phyloP scores from a whole-genome alignment of 2,113 vertebrate genomes.

The Forbesichthys agassizii region DNA sequence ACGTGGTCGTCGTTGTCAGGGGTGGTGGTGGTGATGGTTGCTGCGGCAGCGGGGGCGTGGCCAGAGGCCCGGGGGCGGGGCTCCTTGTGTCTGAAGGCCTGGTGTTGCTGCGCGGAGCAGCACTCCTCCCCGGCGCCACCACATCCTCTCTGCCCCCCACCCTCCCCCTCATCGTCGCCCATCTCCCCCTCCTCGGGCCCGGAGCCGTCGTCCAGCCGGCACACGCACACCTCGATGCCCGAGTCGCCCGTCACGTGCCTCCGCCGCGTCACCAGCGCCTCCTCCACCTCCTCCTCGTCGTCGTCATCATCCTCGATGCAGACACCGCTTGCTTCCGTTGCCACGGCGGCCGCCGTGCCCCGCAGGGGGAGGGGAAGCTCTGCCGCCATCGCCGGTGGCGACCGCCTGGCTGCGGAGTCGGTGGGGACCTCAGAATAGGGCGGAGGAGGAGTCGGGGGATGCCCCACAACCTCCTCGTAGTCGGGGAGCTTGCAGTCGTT shows the following conservation, averaged over 20 bases:
- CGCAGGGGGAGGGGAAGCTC: conserved; percentile 15
- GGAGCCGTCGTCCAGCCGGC: conserved; percentile 74
- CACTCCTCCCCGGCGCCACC: conserved; percentile 59
- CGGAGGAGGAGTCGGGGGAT: conserved; percentile 81
- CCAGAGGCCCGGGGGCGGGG: conserved; percentile 42
- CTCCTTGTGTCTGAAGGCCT: conserved; percentile 63
- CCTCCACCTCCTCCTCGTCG: conserved; percentile 61
- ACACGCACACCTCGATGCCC: conserved; percentile 82
- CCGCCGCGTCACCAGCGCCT: conserved; percentile 73
- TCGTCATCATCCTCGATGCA: conserved; percentile 21
- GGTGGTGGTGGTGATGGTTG: conserved; percentile 32
- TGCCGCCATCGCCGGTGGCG: conserved; percentile 22
- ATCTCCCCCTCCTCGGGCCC: conserved; percentile 71
- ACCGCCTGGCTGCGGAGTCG: conserved; percentile 40
- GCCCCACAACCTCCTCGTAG: conserved; percentile 82
- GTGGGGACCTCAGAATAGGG: conserved; percentile 78
- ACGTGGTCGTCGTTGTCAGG: conserved; percentile 61
- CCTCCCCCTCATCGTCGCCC: conserved; percentile 67
- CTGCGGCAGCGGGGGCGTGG: conserved; percentile 32
- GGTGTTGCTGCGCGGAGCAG: conserved; percentile 62
- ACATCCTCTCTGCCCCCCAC: conserved; percentile 63
- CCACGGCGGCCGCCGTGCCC: not conserved
- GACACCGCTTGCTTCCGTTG: conserved; percentile 8
- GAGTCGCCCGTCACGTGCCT: conserved; percentile 83
- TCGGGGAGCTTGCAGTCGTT: conserved; percentile 83